Percentiles rank a stretch among this genome's conserved stretches.
These are phyloP conservation scores for Esperia sulphurella DNA, from an alignment of 2,888 invertebrate genomes.

Conservation along the genomic window DNA sequence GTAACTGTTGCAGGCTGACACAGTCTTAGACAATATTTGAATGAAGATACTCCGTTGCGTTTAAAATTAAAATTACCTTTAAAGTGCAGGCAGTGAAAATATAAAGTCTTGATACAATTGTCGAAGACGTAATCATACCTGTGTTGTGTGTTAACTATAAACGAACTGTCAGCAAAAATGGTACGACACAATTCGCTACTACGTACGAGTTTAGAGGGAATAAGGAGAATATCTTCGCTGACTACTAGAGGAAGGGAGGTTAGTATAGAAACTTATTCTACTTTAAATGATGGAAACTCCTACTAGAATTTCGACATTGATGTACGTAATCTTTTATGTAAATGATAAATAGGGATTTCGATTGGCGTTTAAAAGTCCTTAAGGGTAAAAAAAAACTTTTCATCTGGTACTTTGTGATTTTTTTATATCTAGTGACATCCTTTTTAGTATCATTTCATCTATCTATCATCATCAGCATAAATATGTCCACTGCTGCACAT, in stretches of 20 bases:
- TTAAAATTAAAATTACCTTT: no score
- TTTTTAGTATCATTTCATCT: no score
- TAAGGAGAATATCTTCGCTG: slow-evolving; percentile 42
- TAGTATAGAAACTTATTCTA: not conserved
- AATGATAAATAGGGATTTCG: no score
- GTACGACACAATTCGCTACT: slow-evolving; percentile 35
- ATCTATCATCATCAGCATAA: no score
- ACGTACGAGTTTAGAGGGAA: slow-evolving; percentile 39
- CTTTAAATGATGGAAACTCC: no score
- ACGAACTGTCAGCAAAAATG: slow-evolving; percentile 21
- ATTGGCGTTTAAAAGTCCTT: no score
- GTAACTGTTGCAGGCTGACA: not conserved
- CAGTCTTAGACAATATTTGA: not conserved
- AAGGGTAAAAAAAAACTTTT: no score
- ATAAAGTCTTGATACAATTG: not conserved
- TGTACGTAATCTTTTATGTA: no score
- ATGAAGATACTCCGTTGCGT: not conserved
- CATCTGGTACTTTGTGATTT: no score
- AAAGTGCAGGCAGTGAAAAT: not conserved
- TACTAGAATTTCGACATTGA: no score
- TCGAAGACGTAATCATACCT: not conserved
- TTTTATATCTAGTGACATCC: no score
- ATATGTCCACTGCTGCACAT: no score
- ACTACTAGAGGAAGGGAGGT: slow-evolving; percentile 10
- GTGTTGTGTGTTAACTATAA: not conserved